Base-by-base conservation (phyloP, 2,113 vertebrate species). In the Epinephelus moara region DNA sequence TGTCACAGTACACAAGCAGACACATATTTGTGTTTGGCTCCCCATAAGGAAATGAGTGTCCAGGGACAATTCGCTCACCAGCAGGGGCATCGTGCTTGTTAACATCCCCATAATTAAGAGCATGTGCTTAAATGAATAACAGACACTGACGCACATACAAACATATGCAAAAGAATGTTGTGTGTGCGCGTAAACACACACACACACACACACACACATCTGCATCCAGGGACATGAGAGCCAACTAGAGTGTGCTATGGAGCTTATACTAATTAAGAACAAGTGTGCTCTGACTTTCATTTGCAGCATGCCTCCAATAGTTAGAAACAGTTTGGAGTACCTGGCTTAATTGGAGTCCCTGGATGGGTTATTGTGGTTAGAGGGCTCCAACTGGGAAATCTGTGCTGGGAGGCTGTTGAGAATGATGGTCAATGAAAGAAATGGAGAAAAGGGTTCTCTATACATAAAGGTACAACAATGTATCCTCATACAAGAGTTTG, bases 61-160 rank as follows among this genome's bases (percentile, higher is more conserved):
- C 71, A 67, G 78, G 88, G 87, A 92, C 72, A 75, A 57, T 80
- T 77, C 67, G n/a, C 55, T 82, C 74, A 86, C 61, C 70, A 88
- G 47, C 79, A 78, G 81, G 87, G 64, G 50, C 73, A 82, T 21
- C 18, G 11, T 40, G 73, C 87, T 82, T 84, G 75, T 91, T 92
- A 92, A 86, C 74, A 70, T 79, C 55, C 47, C 15, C 0, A 9
- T 89, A 88, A 91, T 91, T 90, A 88, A 77, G 53, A 81, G 72
- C 75, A 71, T 67, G 40, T 23, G 68, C 62, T 79, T 80, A 72
- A 56, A 79, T 73, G 13, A 86, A 63, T 57, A 63, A 53, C 42
- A 71, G 68, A 75, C 66, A 60, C 50, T n/a, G 23, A 47, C 49
- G 80, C 7, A 66, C 40, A 63, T 53, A 57, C 62, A 56, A 82